phyloP scores from a whole-genome alignment of 2,888 invertebrate species.

The Caenorhabditis zanzibari region DNA sequence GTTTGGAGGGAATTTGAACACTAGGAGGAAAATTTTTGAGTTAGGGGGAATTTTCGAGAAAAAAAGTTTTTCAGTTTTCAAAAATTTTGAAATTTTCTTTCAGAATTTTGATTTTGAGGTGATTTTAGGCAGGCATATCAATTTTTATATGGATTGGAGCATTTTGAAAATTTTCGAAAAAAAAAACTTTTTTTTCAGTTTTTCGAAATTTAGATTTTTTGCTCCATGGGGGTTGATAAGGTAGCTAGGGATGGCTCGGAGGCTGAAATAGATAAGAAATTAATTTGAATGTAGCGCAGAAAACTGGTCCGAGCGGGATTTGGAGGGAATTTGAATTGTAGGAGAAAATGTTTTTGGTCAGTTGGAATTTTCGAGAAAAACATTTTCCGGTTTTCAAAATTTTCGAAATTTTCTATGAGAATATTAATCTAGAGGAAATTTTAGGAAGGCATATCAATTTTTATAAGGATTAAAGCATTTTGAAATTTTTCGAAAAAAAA shows the following conservation, averaged over 20 bases:
- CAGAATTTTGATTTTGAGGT: not conserved
- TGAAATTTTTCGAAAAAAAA: not conserved
- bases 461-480: not conserved
- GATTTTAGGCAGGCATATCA: not conserved
- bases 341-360: not conserved
- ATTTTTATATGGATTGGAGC: not conserved
- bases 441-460: not conserved
- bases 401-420: not conserved
- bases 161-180: slow-evolving; percentile 4
- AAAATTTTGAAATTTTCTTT: not conserved
- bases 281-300: slow-evolving; percentile 1
- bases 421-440: not conserved
- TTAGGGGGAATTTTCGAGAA: not conserved
- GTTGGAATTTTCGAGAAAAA: not conserved
- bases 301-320: not conserved
- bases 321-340: not conserved
- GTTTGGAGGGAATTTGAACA: not conserved
- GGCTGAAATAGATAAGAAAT: not conserved
- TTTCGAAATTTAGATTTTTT: not conserved
- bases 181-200: not conserved
- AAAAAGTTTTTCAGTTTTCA: not conserved
- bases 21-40: not conserved
- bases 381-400: not conserved
- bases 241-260: not conserved
- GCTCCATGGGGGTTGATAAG: slow-evolving; percentile 29